phyloP scores from a whole-genome alignment of 2,888 invertebrate genomes.

The Isotomurus palustris region DNA sequence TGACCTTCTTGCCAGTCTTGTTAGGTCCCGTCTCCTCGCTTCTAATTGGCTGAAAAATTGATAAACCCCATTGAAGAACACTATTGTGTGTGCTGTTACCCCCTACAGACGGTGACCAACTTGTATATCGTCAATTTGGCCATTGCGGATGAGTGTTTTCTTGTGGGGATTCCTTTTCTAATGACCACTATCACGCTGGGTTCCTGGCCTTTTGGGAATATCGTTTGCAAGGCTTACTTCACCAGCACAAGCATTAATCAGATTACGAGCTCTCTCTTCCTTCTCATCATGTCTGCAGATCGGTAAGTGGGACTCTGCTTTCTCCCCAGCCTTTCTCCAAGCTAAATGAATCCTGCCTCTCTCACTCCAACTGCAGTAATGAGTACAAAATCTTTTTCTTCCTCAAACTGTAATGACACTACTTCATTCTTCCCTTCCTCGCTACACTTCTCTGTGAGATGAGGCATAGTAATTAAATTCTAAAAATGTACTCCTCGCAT shows the following conservation, averaged over 20 bases:
- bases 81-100: too few species aligned
- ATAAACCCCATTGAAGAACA: too few species aligned
- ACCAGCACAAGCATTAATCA: conserved; percentile 87
- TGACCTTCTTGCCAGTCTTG: too few species aligned
- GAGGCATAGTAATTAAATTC: too few species aligned
- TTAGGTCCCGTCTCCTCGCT: neutral
- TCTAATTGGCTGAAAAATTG: neutral
- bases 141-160: conserved; percentile 53
- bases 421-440: too few species aligned
- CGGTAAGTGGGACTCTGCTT: conserved; percentile 17
- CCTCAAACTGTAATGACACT: too few species aligned
- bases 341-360: neutral
- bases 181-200: conserved; percentile 74
- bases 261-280: conserved; percentile 83
- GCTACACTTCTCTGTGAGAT: too few species aligned
- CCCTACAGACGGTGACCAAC: conserved; percentile 71
- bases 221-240: conserved; percentile 87
- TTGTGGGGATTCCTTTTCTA: conserved; percentile 86
- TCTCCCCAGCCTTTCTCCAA: neutral
- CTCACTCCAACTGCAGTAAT: too few species aligned
- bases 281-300: conserved; percentile 49
- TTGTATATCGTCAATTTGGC: conserved; percentile 91
- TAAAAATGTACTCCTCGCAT: too few species aligned
- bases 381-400: too few species aligned
- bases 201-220: conserved; percentile 79